Percentiles rank a stretch among this genome's conserved stretches.
These are phyloP conservation scores for Neomicropteryx cornuta DNA, from an alignment of 1,140 invertebrate species.

Conservation along the genomic window DNA sequence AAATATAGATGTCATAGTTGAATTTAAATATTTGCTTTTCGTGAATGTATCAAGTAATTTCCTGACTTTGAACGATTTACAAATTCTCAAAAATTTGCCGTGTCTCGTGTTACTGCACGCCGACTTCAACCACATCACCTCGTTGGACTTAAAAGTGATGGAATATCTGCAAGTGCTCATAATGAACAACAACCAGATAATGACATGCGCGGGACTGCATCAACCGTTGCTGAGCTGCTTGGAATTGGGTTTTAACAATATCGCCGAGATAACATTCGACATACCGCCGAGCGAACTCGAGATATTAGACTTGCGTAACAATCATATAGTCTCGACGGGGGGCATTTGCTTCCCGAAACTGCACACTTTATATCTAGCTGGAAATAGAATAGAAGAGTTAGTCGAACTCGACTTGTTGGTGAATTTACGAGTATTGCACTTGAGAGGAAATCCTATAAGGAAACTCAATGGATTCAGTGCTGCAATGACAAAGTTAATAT, in stretches of 20 bases:
- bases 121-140: conserved; percentile 34
- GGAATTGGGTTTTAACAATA: conserved; percentile 38
- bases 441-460: conserved; percentile 38
- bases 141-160: conserved; percentile 32
- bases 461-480: conserved; percentile 34
- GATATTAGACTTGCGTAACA: conserved; percentile 37
- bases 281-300: conserved; percentile 28
- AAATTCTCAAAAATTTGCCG: conserved; percentile 34
- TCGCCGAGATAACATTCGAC: conserved; percentile 22
- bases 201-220: conserved; percentile 30
- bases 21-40: conserved; percentile 40
- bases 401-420: conserved; percentile 27
- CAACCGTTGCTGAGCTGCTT: conserved; percentile 40
- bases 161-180: conserved; percentile 42
- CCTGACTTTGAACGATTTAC: conserved; percentile 30
- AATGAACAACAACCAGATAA: conserved; percentile 37
- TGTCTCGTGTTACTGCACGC: conserved; percentile 39
- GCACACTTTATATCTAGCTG: conserved; percentile 37
- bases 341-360: conserved; percentile 31
- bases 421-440: conserved; percentile 38
- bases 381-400: conserved; percentile 31
- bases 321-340: conserved; percentile 30
- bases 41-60: conserved; percentile 40
- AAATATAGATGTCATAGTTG: conserved; percentile 30
- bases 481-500: conserved; percentile 29